Base-by-base conservation (phyloP, 2,888 invertebrate genomes). In the Melangyna quadrimaculata region DNA sequence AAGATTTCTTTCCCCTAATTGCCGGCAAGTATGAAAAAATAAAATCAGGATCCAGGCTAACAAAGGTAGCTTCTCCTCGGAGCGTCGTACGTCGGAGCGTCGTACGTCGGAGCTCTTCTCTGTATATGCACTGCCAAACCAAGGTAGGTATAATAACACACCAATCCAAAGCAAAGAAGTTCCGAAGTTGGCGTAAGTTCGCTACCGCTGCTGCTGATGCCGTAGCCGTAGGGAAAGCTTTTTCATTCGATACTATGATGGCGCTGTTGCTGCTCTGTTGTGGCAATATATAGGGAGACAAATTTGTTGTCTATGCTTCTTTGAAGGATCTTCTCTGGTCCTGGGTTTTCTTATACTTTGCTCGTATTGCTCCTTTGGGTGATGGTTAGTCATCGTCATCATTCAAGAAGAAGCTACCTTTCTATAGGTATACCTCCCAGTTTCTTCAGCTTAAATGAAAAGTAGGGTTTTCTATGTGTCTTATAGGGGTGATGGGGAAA, bases 1-100 rank as follows among this genome's bases (percentile, higher is more conserved):
- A 84, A 75, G 71, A 80, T 81, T 77, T 72, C 67, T 67, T 72
- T 72, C 61, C 69, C 67, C 71, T 80, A 81, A 84, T 80, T 80
- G 75, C 67, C 53, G 72, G 81, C 27, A 22, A 55, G 63, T 6
- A 32, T 24, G 19, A 29, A 24, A 27, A 43, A 45, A 55, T 17
- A 79, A 69, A 79, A 73, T 61, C 63, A 48, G 61, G 45, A 78
- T 73, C 69, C 69, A 78, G 73, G 78, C 74, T 83, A 48, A 70
- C 73, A 61, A 73, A 53, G 73, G 78, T 43, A 69, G 53, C 45
- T 70, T 57, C n/a, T 24, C 57, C 59, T 72, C 43, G 10, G 43
- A 35, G 35, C 24, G 14, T n/a, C n/a, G n/a, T n/a, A n/a, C n/a
- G n/a, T n/a, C n/a, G n/a, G n/a, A n/a, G n/a, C n/a, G n/a, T n/a